Conservation (phyloP, 2,113 vertebrate species). For the Hippotragus niger region DNA sequence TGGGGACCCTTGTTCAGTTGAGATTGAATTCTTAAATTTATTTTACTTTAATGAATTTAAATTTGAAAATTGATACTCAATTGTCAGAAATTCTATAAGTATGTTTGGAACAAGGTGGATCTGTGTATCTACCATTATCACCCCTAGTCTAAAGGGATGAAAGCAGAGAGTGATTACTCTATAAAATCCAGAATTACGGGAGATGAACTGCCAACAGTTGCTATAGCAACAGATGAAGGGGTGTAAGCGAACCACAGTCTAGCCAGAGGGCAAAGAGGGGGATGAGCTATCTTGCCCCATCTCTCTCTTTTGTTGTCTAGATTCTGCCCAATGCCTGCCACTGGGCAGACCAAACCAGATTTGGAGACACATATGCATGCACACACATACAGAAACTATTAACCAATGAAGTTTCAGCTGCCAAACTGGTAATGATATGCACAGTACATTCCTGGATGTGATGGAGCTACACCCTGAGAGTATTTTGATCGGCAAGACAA, state of each 20-base stretch:
- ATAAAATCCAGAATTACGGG: neutral
- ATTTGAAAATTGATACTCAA: neutral
- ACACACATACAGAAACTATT: neutral
- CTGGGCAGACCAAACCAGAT: neutral
- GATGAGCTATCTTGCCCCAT: no score
- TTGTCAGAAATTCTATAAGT: neutral
- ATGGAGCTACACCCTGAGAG: accelerated
- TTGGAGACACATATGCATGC: neutral
- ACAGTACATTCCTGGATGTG: no score
- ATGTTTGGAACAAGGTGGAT: neutral
- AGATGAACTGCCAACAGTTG: neutral
- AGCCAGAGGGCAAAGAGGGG: neutral
- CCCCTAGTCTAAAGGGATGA: neutral
- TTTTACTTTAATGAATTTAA: neutral
- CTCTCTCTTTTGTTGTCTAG: neutral
- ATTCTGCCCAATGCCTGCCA: neutral
- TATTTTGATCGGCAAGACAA: neutral
- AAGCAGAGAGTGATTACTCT: no score
- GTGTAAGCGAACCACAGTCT: neutral
- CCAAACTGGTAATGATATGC: neutral
- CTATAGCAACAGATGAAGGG: no score
- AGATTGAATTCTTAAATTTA: neutral
- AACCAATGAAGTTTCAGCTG: neutral
- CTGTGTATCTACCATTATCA: neutral
- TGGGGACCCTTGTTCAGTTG: neutral